Evolutionary conservation across 1,140 invertebrate genomes (phyloP), one percentile per base, ranked within the genome.

Genomic region (Apis cerana): DNA sequence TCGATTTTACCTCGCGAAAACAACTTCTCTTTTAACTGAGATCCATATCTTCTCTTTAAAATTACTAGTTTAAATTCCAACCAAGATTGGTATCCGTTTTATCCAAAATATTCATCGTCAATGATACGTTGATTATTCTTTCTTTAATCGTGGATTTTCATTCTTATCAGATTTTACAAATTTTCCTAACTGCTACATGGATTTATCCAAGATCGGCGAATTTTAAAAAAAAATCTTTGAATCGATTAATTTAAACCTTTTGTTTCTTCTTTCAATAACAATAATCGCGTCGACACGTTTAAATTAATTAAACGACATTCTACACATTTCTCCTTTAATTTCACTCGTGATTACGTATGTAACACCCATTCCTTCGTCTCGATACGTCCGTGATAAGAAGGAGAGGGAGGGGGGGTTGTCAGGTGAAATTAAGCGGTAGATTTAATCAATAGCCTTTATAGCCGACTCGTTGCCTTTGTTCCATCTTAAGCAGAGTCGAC

Each of bases 371-470:
- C 54, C 43, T 23, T 2, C 11, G 27, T 21, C 23, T 56, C 54
- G 67, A 52, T 56, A 23, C 52, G 67, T 59, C 70, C 52, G 52
- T 15, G 4, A 56, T 80, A 86, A 85, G 4, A 5, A 7, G 4
- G 33, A 43, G 33, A 27, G 27, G 27, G 27, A 27, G 27, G 27
- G 27, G 69, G 76, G 68, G 12, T 85, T 62, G 52, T 65, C 65
- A 52, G 13, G 15, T n/a, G 23, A 71, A 54, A 64, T 77, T 77
- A 85, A 86, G 67, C 62, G 74, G 12, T 77, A 77, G 72, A 85
- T 86, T 82, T 85, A 85, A 85, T 85, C 74, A 82, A 74, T 77
- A 58, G 82, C 56, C 33, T 56, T n/a, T 68, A 50, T 43, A 13
- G 17, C 12, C 77, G 54, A 33, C 67, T 54, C 10, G 64, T 48